These are phyloP conservation scores for Corythornis leucogaster DNA, from an alignment of 2,797 vertebrate genomes.

Conservation along the genomic window DNA sequence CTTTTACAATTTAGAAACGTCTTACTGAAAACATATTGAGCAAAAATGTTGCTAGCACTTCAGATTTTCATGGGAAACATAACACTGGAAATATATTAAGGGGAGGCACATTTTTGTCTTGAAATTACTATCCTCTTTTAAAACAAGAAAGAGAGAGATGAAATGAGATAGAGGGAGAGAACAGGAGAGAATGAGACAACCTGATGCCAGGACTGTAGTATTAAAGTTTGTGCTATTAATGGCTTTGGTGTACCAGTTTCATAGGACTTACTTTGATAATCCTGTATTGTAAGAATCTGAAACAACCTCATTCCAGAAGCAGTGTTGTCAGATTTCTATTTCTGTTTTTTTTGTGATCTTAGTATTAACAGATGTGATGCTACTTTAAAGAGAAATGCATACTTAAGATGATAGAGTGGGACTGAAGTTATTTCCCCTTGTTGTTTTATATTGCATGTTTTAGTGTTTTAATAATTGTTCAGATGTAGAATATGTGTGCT, in stretches of 20 bases:
- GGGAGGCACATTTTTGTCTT: not conserved
- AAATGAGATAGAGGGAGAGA: not conserved
- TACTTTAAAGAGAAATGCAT: slow-evolving; percentile 3
- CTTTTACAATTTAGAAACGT: not conserved
- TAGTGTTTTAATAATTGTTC: not conserved
- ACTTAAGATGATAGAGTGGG: not conserved
- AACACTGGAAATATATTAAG: not conserved
- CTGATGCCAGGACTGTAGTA: slow-evolving; percentile 26
- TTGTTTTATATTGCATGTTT: not conserved
- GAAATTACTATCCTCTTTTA: not conserved
- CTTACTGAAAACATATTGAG: not conserved
- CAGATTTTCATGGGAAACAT: not conserved
- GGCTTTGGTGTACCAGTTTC: slow-evolving; percentile 67
- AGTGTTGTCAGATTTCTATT: slow-evolving; percentile 60
- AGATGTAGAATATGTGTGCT: not conserved
- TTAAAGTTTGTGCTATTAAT: slow-evolving; percentile 58
- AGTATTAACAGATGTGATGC: slow-evolving; percentile 32
- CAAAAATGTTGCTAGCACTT: not conserved
- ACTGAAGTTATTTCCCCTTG: not conserved
- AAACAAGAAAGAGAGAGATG: not conserved
- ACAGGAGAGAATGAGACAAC: slow-evolving; percentile 3
- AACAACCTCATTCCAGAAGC: slow-evolving; percentile 60
- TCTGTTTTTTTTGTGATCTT: slow-evolving; percentile 29
- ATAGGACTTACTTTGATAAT: slow-evolving; percentile 65
- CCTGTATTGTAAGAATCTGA: slow-evolving; percentile 62